phyloP scores from a whole-genome alignment of 2,888 invertebrate species.

The Drosophila rellima region DNA sequence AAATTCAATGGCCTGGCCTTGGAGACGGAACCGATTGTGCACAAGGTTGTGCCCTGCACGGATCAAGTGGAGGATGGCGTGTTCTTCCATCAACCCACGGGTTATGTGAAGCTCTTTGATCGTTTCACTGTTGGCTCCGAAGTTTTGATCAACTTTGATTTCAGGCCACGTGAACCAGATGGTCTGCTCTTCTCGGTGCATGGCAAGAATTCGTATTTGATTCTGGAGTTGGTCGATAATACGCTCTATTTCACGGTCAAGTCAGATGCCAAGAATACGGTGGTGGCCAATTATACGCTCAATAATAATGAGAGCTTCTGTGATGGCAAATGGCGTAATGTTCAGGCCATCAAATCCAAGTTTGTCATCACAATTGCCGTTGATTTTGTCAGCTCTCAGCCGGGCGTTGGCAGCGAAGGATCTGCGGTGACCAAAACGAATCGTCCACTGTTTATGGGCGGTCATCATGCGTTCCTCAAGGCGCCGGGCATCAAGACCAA shows the following conservation, averaged over 20 bases:
- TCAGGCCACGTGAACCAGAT: conserved; percentile 93
- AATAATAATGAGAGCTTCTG: conserved; percentile 91
- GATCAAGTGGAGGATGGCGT: conserved; percentile 92
- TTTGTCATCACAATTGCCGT: conserved; percentile 95
- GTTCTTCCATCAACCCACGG: conserved; percentile 93
- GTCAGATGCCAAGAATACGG: conserved; percentile 92
- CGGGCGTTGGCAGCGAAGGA: conserved; percentile 89
- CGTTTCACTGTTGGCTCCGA: conserved; percentile 92
- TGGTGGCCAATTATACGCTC: conserved; percentile 89
- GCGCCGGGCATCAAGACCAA: conserved; percentile 90
- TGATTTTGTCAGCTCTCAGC: conserved; percentile 91
- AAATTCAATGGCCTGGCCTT: conserved; percentile 90
- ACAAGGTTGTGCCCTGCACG: conserved; percentile 92
- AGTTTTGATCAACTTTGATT: conserved; percentile 93
- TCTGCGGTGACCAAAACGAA: conserved; percentile 91
- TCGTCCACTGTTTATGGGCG: conserved; percentile 96
- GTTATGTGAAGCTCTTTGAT: conserved; percentile 90
- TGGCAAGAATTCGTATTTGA: conserved; percentile 92
- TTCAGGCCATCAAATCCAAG: conserved; percentile 93
- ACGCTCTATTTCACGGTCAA: conserved; percentile 92
- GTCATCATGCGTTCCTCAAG: conserved; percentile 89
- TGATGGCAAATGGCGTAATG: conserved; percentile 97
- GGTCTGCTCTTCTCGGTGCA: conserved; percentile 95
- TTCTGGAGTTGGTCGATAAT: conserved; percentile 95
- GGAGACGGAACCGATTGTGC: conserved; percentile 87